Conservation (phyloP, 2,888 invertebrate genomes). For the Tipula lateralis region DNA sequence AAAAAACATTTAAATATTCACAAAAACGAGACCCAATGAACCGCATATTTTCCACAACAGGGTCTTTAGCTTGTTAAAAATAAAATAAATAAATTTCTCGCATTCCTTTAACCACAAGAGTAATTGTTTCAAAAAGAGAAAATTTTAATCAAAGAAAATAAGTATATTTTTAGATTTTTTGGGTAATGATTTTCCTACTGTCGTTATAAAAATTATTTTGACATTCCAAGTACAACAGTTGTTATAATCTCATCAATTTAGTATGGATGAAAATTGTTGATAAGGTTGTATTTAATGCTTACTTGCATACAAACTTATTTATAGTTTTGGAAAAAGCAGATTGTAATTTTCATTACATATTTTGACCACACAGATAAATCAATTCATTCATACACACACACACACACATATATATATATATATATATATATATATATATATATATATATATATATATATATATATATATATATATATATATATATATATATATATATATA, state of each 20-base stretch:
- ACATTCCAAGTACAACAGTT: background rate
- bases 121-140: background rate
- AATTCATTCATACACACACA: too few species aligned
- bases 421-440: too few species aligned
- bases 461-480: too few species aligned
- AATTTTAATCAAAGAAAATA: background rate
- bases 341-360: background rate
- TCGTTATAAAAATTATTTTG: background rate
- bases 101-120: background rate
- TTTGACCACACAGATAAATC: background rate
- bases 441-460: too few species aligned
- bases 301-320: background rate
- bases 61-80: background rate
- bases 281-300: background rate
- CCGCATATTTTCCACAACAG: background rate
- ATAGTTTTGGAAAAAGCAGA: background rate
- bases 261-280: background rate
- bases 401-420: too few species aligned
- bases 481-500: too few species aligned
- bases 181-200: background rate
- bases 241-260: background rate
- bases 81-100: background rate
- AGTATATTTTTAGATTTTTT: background rate
- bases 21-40: too few species aligned
- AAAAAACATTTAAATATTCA: too few species aligned